Percentiles rank a stretch among this genome's conserved stretches.
These are phyloP conservation scores for Epirrhoe tristata DNA, from an alignment of 2,888 invertebrate species.

Conservation along the genomic window DNA sequence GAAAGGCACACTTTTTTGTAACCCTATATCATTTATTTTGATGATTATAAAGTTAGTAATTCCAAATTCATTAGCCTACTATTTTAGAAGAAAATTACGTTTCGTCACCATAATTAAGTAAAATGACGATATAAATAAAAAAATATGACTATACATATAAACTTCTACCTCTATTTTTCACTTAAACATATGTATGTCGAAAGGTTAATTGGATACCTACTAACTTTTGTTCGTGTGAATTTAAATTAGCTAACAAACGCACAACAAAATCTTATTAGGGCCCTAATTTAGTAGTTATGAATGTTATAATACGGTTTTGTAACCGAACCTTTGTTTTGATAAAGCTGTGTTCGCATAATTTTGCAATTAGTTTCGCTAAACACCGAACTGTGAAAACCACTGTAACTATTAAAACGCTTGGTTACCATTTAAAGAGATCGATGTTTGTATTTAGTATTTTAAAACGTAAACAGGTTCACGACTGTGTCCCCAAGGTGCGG, in stretches of 20 bases:
- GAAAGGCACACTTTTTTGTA: too few relatives aligned
- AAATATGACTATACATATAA: background rate
- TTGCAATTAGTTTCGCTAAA: constrained; percentile 15
- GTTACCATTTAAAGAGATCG: too few relatives aligned
- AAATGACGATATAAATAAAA: background rate
- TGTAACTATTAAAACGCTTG: background rate
- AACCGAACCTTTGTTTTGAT: constrained; percentile 19
- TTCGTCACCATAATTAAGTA: too few relatives aligned
- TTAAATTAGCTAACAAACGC: constrained; percentile 9
- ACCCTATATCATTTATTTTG: too few relatives aligned
- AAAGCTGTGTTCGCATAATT: constrained; percentile 16
- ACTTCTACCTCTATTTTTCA: background rate
- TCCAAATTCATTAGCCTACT: too few relatives aligned
- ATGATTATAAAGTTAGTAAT: too few relatives aligned
- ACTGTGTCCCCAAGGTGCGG: too few relatives aligned
- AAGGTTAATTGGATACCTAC: background rate
- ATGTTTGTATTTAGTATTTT: too few relatives aligned
- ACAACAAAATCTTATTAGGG: constrained; percentile 13
- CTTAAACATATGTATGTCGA: background rate
- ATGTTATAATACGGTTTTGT: constrained; percentile 14
- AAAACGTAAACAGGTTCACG: too few relatives aligned
- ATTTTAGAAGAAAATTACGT: too few relatives aligned
- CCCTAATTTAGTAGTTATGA: constrained; percentile 18
- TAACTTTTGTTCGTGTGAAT: constrained; percentile 13
- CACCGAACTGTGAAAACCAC: constrained; percentile 2